Evolutionary conservation across 1,140 invertebrate species (phyloP), one percentile per base, ranked within the genome.

Genomic region (Cheumatopsyche charites): DNA sequence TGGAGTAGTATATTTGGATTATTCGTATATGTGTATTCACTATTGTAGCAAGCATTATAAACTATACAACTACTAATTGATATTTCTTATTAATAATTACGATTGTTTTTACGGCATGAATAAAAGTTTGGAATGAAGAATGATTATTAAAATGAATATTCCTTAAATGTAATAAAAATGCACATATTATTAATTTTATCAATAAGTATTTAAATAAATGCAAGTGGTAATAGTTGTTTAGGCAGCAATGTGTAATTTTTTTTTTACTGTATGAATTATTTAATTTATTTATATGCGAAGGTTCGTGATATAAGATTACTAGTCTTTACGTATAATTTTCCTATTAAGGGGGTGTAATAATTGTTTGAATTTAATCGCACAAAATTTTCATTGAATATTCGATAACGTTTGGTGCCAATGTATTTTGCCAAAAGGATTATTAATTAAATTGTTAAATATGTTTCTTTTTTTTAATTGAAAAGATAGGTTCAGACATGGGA

Each of bases 241-340:
- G 55, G 55, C 55, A 58, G 55, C 55, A 58, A 15, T 9, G 26
- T 15, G 19, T 11, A 13, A 63, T 41, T 2, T 63, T 29, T 63
- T 43, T n/a, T n/a, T 42, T 41, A 58, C 4, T 21, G 7, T 58
- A 17, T 21, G 15, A 63, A 41, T 63, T 42, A 6, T 49, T 49
- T 45, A 36, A 25, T 49, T 15, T 49, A 45, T 67, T 47, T 67
- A 15, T 47, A 67, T 41, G n/a, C 62, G 41, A 72, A 72, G 71
- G 71, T 72, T 72, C 71, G 71, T 72, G 71, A 72, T 72, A 67
- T 67, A 72, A 62, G 71, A 43, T 61, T 62, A 72, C 71, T 72
- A 72, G 71, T 72, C 71, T 67, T 41, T 58, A 45, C n/a, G 42
- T 66, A 21, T 42, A 66, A 68, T 36, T 42, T 36, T 63, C 55